phyloP scores from a whole-genome alignment of 2,888 invertebrate genomes.

The Branchipolynoe longqiensis region DNA sequence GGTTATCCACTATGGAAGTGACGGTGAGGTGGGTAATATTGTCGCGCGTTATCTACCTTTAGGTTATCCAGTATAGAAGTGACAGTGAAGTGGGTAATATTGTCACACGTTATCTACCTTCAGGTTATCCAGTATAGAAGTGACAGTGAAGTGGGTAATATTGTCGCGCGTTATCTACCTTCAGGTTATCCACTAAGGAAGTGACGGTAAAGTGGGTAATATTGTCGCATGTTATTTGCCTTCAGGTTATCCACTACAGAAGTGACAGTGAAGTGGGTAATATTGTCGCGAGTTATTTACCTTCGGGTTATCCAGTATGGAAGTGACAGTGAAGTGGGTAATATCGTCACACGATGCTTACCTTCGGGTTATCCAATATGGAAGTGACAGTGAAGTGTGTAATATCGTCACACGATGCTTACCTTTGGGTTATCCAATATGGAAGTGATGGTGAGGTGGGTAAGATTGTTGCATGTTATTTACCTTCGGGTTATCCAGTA shows the following conservation, averaged over 20 bases:
- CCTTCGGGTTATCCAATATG: constrained; percentile 80
- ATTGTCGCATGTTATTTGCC: constrained; percentile 69
- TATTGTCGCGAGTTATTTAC: constrained; percentile 67
- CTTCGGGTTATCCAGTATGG: constrained; percentile 71
- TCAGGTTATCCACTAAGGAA: background rate
- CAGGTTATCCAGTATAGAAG: no score
- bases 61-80: no score
- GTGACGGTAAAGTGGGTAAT: constrained; percentile 77
- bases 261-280: constrained; percentile 77
- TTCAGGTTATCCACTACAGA: constrained; percentile 72
- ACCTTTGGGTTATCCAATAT: constrained; percentile 74
- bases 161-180: background rate
- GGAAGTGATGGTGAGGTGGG: background rate
- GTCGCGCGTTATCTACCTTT: constrained; percentile 63
- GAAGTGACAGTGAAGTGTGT: constrained; percentile 78
- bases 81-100: no score
- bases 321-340: background rate
- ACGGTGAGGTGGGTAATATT: constrained; percentile 78
- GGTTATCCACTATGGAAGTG: constrained; percentile 39
- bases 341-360: constrained; percentile 60
- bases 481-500: constrained; percentile 80
- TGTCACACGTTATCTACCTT: no score
- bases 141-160: no score
- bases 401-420: background rate
- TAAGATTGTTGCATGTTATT: background rate